Evolutionary conservation across 1,140 invertebrate species (phyloP).

Genomic region (Lethocerus indicus): DNA sequence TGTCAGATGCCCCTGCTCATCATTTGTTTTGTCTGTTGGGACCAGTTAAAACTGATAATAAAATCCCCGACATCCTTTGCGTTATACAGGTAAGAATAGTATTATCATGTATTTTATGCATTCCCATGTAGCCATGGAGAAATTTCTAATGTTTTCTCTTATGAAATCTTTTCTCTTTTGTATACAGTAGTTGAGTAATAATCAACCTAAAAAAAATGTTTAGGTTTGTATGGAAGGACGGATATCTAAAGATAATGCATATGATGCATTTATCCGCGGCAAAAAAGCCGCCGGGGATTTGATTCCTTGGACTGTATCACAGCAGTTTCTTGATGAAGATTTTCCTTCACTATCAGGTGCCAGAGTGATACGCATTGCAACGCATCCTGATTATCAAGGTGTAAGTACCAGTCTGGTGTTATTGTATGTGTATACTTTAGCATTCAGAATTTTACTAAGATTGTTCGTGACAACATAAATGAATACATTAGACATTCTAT

Average conservation of each 20-base stretch:
- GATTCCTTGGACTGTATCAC: constrained; percentile 95
- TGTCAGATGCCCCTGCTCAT: constrained; percentile 97
- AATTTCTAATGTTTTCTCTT: too few relatives aligned
- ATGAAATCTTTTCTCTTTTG: too few relatives aligned
- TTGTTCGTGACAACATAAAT: too few relatives aligned
- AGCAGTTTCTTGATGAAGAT: constrained; percentile 87
- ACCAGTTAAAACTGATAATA: constrained; percentile 51
- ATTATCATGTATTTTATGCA: too few relatives aligned
- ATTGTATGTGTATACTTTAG: too few relatives aligned
- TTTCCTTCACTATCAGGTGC: constrained; percentile 84
- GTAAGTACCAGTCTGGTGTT: too few relatives aligned
- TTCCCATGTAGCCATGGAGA: too few relatives aligned
- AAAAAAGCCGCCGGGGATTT: constrained; percentile 87
- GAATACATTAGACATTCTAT: too few relatives aligned
- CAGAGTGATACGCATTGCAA: constrained; percentile 88
- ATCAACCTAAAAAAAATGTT: constrained; percentile 13
- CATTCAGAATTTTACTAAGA: too few relatives aligned
- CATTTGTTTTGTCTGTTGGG: constrained; percentile 91
- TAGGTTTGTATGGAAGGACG: constrained; percentile 89
- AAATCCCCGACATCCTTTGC: constrained; percentile 78
- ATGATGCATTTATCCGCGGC: constrained; percentile 61
- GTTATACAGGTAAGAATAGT: constrained; percentile 72
- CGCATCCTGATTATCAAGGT: constrained; percentile 93
- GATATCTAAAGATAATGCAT: constrained; percentile 65
- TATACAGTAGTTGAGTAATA: too few relatives aligned